Evolutionary conservation across 1,140 invertebrate genomes (phyloP).

Genomic region (Pogonognathellus flavescens): DNA sequence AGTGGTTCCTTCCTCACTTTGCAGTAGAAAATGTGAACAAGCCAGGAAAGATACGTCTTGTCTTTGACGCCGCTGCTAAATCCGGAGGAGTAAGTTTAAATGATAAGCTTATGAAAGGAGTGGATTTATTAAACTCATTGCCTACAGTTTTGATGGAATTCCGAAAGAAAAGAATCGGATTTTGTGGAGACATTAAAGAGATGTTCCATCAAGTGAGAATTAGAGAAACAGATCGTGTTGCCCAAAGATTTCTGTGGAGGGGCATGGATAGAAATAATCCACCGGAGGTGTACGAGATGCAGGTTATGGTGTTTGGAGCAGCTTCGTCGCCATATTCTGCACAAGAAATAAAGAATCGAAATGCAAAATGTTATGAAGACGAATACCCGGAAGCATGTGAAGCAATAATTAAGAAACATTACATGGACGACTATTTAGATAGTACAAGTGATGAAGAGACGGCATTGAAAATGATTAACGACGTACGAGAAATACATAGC

Average conservation of each 20-base stretch:
- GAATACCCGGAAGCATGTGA: conserved; percentile 28
- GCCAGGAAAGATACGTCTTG: conserved; percentile 58
- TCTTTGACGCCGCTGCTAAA: conserved; percentile 62
- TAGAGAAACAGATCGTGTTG: conserved; percentile 41
- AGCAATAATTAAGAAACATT: conserved; percentile 57
- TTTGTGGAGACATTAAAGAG: conserved; percentile 5
- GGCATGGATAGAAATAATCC: too few species aligned
- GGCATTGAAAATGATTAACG: conserved; percentile 15
- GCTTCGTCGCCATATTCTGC: too few species aligned
- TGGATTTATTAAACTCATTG: conserved; percentile 53
- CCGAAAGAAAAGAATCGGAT: conserved; percentile 21
- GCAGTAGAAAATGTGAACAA: too few species aligned
- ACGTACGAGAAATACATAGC: conserved; percentile 47
- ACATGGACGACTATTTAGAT: conserved; percentile 66
- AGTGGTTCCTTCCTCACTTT: too few species aligned
- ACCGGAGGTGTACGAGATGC: too few species aligned
- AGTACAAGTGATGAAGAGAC: conserved; percentile 44
- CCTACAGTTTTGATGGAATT: conserved; percentile 58
- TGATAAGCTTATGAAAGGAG: conserved; percentile 52
- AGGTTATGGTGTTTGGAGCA: not conserved
- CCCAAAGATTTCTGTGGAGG: too few species aligned
- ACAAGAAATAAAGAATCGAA: too few species aligned
- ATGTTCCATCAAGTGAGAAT: conserved; percentile 52
- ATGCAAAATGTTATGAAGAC: not conserved
- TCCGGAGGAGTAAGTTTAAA: conserved; percentile 53